A percentile compares a stretch with the other conserved stretches of the same genome.
These are phyloP conservation scores for Ceyx melanurus DNA, from an alignment of 2,113 vertebrate species.

Conservation along the genomic window DNA sequence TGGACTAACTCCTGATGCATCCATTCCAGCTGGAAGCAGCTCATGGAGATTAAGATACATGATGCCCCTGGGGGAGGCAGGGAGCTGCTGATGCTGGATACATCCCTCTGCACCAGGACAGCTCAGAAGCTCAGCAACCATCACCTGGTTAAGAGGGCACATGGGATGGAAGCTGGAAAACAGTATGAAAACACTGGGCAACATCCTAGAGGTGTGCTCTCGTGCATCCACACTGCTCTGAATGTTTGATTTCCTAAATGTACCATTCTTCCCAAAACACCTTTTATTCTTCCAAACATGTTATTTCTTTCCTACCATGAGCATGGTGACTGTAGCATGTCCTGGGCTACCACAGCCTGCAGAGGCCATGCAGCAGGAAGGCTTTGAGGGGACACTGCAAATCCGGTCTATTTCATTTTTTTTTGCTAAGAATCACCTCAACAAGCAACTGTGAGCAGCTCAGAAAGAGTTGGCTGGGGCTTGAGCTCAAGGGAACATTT, in stretches of 20 bases:
- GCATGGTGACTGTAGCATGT: rapidly evolving
- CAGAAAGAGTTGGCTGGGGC: background rate
- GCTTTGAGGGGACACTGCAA: background rate
- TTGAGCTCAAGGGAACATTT: background rate
- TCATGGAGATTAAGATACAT: rapidly evolving
- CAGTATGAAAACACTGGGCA: background rate
- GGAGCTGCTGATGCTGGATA: rapidly evolving
- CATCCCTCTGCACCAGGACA: rapidly evolving
- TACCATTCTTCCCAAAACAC: rapidly evolving
- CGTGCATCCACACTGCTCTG: rapidly evolving
- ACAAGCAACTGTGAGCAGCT: background rate
- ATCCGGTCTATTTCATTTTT: background rate
- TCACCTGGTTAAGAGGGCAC: rapidly evolving
- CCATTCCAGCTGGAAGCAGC: background rate
- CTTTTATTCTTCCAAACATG: background rate
- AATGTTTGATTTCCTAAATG: background rate
- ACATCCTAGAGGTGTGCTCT: background rate
- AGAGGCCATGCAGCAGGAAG: background rate
- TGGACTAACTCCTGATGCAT: background rate
- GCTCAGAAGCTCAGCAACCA: background rate
- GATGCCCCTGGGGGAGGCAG: background rate
- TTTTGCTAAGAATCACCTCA: background rate
- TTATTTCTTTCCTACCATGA: background rate
- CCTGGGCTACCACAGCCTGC: background rate
- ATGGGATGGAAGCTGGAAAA: background rate